Evolutionary conservation across 2,888 invertebrate genomes (phyloP).

Genomic region (Perithous albicinctus): DNA sequence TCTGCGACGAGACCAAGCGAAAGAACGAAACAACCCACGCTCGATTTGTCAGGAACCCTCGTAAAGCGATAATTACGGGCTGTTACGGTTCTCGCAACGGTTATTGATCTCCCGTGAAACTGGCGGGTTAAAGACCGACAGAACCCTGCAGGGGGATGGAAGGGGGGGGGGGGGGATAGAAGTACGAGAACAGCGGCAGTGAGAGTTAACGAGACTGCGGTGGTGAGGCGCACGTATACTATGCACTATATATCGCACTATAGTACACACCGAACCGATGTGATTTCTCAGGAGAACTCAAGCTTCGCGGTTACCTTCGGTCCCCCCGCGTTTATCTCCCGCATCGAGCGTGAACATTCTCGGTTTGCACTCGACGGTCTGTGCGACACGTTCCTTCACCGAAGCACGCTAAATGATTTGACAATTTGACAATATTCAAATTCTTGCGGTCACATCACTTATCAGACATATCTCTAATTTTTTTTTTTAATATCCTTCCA

Average conservation of each 20-base stretch:
- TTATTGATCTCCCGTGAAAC: conserved; percentile 56
- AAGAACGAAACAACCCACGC: conserved; percentile 41
- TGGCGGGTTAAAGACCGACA: conserved; percentile 28
- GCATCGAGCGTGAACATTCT: conserved; percentile 41
- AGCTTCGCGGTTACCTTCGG: conserved; percentile 67
- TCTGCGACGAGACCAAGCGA: conserved; percentile 15
- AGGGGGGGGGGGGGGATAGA: neutral
- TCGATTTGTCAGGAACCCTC: conserved; percentile 47
- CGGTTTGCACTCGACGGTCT: conserved; percentile 19
- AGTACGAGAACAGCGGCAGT: conserved; percentile 54
- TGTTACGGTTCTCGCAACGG: conserved; percentile 54
- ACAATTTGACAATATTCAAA: conserved; percentile 37
- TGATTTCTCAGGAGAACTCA: conserved; percentile 73
- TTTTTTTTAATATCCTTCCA: neutral
- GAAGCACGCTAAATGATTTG: conserved; percentile 49
- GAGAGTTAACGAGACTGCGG: conserved; percentile 60
- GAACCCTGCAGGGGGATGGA: neutral
- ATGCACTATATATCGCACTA: conserved; percentile 48
- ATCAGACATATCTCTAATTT: conserved; percentile 1
- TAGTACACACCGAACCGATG: conserved; percentile 55
- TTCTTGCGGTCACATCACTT: conserved; percentile 12
- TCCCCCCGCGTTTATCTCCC: conserved; percentile 37
- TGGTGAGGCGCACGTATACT: conserved; percentile 51
- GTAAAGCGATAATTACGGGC: conserved; percentile 60
- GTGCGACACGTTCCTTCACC: conserved; percentile 26